Percentiles rank a stretch among this genome's conserved stretches.
These are phyloP conservation scores for Bellardia pandia DNA, from an alignment of 2,888 invertebrate species.

Conservation along the genomic window DNA sequence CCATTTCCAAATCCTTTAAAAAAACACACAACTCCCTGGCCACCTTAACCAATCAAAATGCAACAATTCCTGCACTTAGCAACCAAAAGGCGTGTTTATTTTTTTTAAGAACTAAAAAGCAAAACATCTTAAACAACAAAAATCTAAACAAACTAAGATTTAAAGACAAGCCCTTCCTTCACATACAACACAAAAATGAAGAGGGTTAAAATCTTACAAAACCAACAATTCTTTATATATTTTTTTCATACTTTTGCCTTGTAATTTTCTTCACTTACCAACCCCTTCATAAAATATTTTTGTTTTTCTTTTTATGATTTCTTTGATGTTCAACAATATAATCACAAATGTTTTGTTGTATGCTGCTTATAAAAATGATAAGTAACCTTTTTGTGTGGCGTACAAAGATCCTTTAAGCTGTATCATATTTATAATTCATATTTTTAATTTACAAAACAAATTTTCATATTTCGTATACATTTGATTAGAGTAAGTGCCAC, in stretches of 20 bases:
- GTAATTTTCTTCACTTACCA: slow-evolving; percentile 37
- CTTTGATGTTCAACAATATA: slow-evolving; percentile 56
- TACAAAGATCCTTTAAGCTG: slow-evolving; percentile 7
- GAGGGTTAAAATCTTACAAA: slow-evolving; percentile 32
- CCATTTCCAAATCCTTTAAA: slow-evolving; percentile 21
- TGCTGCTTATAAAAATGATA: slow-evolving; percentile 29
- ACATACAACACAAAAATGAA: not conserved
- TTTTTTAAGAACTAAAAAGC: not conserved
- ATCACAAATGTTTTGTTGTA: slow-evolving; percentile 48
- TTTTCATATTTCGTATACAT: not conserved
- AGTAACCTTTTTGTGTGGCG: not conserved
- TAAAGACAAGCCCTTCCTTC: slow-evolving; percentile 42
- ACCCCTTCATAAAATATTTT: slow-evolving; percentile 35
- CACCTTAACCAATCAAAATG: slow-evolving; percentile 59
- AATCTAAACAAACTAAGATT: slow-evolving; percentile 49
- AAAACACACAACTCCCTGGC: not conserved
- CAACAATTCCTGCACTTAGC: slow-evolving; percentile 53
- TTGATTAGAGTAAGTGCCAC: slow-evolving; percentile 65
- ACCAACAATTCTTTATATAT: not conserved
- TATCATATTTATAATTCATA: slow-evolving; percentile 41
- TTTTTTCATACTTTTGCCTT: not conserved
- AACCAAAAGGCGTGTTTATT: slow-evolving; percentile 69
- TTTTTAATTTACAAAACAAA: not conserved
- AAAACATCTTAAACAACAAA: slow-evolving; percentile 30
- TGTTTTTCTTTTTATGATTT: slow-evolving; percentile 42